Evolutionary conservation across 1,140 invertebrate genomes (phyloP), one percentile per base, ranked within the genome.

Genomic region (Drosophila ogumai): DNA sequence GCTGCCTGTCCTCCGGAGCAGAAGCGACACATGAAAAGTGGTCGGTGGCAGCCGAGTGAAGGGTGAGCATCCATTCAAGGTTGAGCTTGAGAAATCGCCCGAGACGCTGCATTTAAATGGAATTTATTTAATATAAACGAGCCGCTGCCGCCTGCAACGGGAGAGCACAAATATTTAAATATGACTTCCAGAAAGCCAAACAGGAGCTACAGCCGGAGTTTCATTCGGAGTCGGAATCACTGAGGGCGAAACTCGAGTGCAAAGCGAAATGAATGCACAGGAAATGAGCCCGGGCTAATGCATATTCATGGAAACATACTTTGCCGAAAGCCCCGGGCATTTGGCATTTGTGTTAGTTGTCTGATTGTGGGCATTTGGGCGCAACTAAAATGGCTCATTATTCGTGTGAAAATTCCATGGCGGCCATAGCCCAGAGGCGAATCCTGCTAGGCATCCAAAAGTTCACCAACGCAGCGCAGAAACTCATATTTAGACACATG

Each of bases 71-170:
- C 72, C 73, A 73, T 72, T 68, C 56, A 55, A 77, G 66, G 67
- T 79, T 78, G 75, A 78, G 75, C 56, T 43, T 60, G 58, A 81
- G 74, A 68, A 82, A 79, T 60, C 46, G 44, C 52, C 50, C 28
- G 46, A 46, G 54, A 58, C 43, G 68, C 22, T 46, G 43, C 64
- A 81, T 74, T 81, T 69, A 82, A 85, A 82, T 75, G 61, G 78
- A 64, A 55, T 73, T 66, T 49, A 63, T 57, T 74, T 79, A 82
- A 82, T 82, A 82, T 50, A 77, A 59, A 66, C 68, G 56, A 61
- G 58, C 17, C 40, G 25, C 52, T 28, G 38, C n/a, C 10, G 50
- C 68, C 52, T 46, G 55, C 55, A 47, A 63, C 63, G 31, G 13
- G 55, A 15, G 41, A n/a, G 59, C 40, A 69, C 59, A 47, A 44